Percentiles rank a stretch among this genome's conserved stretches.
phyloP scores from a whole-genome alignment of 2,888 invertebrate species.

The Phaedon cochleariae region DNA sequence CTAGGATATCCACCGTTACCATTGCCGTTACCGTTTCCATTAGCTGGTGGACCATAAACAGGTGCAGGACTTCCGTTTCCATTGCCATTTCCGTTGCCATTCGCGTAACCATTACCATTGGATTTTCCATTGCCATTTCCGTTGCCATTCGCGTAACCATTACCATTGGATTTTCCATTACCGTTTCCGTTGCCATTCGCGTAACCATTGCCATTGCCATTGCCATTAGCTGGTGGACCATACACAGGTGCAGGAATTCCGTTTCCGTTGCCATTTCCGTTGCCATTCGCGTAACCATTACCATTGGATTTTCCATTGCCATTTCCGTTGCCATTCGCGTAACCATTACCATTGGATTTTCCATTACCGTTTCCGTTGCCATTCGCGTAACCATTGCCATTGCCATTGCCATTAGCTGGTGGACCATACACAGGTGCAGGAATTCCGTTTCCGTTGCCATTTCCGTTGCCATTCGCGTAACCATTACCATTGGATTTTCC shows the following conservation, averaged over 20 bases:
- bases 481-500: conserved; percentile 45
- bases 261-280: conserved; percentile 33
- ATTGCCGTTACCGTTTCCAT: conserved; percentile 27
- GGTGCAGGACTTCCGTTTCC: conserved; percentile 38
- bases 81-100: conserved; percentile 31
- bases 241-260: conserved; percentile 37
- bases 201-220: conserved; percentile 37
- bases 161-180: conserved; percentile 37
- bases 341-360: conserved; percentile 36
- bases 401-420: conserved; percentile 28
- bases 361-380: conserved; percentile 39
- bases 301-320: conserved; percentile 33
- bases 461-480: conserved; percentile 46
- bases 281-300: conserved; percentile 24
- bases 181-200: conserved; percentile 35
- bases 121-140: conserved; percentile 35
- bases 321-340: conserved; percentile 32
- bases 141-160: conserved; percentile 31
- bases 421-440: conserved; percentile 27
- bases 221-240: conserved; percentile 24
- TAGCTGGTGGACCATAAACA: conserved; percentile 27
- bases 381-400: conserved; percentile 35
- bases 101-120: conserved; percentile 20
- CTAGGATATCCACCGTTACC: conserved; percentile 31
- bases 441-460: conserved; percentile 28